Evolutionary conservation across 2,113 vertebrate genomes (phyloP).

Genomic region (Aspiorhynchus laticeps): DNA sequence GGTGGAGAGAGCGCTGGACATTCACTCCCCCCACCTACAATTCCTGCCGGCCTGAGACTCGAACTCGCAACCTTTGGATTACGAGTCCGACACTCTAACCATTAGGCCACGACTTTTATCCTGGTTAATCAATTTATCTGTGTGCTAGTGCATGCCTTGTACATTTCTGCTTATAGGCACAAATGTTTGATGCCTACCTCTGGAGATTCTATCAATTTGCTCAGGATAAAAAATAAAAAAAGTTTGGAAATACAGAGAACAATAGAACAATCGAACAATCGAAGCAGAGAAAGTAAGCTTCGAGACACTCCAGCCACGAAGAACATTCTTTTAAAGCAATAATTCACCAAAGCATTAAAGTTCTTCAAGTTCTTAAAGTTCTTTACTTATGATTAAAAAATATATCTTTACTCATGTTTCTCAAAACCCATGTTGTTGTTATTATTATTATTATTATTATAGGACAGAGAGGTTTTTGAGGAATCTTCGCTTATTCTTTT

Average conservation of each 20-base stretch:
- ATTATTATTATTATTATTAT: not conserved
- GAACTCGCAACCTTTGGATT: too few relatives aligned
- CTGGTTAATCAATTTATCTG: slow-evolving; percentile 57
- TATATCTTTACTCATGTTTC: not conserved
- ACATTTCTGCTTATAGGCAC: slow-evolving; percentile 61
- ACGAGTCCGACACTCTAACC: too few relatives aligned
- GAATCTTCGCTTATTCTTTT: not conserved
- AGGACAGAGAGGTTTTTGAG: not conserved
- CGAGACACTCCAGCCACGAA: not conserved
- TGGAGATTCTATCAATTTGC: slow-evolving; percentile 70
- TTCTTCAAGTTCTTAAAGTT: not conserved
- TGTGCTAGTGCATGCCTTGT: slow-evolving; percentile 61
- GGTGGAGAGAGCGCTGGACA: too few relatives aligned
- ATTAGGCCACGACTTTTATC: too few relatives aligned
- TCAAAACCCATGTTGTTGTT: not conserved
- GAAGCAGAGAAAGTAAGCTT: not conserved
- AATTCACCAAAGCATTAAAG: not conserved
- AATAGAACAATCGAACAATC: too few relatives aligned
- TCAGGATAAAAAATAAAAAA: slow-evolving; percentile 59
- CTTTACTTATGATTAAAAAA: not conserved
- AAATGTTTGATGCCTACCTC: slow-evolving; percentile 66
- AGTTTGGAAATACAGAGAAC: slow-evolving; percentile 61
- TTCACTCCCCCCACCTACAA: too few relatives aligned
- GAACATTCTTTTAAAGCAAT: slow-evolving; percentile 6
- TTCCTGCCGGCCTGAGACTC: too few relatives aligned